Percentiles rank a stretch among this genome's conserved stretches.
Conservation (phyloP, 2,797 vertebrate genomes). For the Sebastes umbrosus region DNA sequence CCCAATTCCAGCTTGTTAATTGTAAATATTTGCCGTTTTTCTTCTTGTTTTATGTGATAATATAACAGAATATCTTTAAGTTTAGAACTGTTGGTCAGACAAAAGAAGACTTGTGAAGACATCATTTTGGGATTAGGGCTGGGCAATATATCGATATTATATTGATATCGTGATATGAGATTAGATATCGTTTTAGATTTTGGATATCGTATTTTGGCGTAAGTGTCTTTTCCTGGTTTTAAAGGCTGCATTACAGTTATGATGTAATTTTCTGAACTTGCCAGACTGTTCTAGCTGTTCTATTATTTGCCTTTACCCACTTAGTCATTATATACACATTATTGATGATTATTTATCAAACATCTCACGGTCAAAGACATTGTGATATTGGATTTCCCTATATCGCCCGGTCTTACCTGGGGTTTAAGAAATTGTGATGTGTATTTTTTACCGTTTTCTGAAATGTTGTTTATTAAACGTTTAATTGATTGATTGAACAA, state of each 20-base stretch:
- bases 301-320: too few species aligned
- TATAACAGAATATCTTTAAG: neutral
- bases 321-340: too few species aligned
- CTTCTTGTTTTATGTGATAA: neutral
- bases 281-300: too few species aligned
- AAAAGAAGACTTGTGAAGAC: neutral
- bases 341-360: too few species aligned
- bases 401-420: accelerated
- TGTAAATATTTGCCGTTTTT: neutral
- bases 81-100: neutral
- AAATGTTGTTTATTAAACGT: neutral
- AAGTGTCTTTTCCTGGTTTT: too few species aligned
- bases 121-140: accelerated
- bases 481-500: neutral
- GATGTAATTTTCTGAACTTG: too few species aligned
- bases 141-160: too few species aligned
- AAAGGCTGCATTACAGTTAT: too few species aligned
- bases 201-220: accelerated
- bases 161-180: too few species aligned
- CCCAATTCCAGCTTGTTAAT: neutral
- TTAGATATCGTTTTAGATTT: too few species aligned
- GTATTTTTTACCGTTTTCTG: neutral
- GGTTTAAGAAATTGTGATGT: neutral
- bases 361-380: too few species aligned
- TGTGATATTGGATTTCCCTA: too few species aligned